phyloP scores from a whole-genome alignment of 2,797 vertebrate genomes.

The Rallus crepitans region DNA sequence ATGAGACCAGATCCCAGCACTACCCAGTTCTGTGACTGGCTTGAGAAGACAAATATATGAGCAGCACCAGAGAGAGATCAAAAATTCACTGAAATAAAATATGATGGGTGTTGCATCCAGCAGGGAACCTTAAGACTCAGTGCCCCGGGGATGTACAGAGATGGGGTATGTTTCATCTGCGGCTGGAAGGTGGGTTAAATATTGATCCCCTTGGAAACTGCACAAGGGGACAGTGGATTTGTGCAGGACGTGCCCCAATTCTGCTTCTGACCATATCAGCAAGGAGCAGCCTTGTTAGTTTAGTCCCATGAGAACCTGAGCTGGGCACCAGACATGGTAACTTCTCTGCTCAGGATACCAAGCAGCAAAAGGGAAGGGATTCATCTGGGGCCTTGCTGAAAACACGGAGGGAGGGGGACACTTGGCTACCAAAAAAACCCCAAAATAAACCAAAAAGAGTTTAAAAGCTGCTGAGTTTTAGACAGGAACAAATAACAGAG shows the following conservation, averaged over 20 bases:
- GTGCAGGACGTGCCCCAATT: background rate
- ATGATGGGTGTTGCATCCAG: background rate
- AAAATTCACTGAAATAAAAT: background rate
- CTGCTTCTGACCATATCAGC: background rate
- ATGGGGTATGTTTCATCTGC: background rate
- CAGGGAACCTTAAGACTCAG: accelerated
- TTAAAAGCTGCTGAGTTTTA: conserved; percentile 1
- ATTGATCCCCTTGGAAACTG: background rate
- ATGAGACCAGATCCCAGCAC: background rate
- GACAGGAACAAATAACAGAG: background rate
- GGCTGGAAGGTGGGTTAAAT: background rate
- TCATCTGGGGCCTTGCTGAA: background rate
- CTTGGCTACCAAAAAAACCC: background rate
- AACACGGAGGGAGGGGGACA: accelerated
- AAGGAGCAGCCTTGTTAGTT: background rate
- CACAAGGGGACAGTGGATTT: background rate
- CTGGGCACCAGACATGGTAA: background rate
- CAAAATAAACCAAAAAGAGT: background rate
- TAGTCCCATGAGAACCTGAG: background rate
- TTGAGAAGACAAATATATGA: background rate
- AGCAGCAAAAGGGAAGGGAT: background rate
- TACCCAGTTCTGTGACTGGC: background rate
- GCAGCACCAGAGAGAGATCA: background rate
- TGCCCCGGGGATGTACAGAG: background rate
- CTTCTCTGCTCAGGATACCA: background rate